Evolutionary conservation across 1,140 invertebrate genomes (phyloP).

Genomic region (Ruditapes philippinarum): DNA sequence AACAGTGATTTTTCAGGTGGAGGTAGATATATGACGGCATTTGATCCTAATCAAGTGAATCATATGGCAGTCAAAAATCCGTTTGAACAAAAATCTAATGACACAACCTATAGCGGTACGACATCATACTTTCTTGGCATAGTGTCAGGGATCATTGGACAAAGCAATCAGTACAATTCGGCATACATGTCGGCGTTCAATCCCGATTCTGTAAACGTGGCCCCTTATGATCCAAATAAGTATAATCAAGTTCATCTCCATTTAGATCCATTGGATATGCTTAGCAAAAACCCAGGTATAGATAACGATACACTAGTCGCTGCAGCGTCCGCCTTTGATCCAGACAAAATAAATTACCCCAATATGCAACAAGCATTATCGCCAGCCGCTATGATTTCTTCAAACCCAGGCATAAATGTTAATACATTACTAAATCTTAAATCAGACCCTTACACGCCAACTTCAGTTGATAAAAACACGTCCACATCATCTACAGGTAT

Average conservation of each 20-base stretch:
- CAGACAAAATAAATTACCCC: constrained; percentile 28
- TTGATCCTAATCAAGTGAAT: constrained; percentile 50
- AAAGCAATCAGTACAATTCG: neutral
- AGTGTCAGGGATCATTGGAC: neutral
- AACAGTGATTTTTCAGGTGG: neutral
- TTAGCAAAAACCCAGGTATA: constrained; percentile 42
- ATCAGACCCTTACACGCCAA: constrained; percentile 5
- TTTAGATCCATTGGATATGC: constrained; percentile 50
- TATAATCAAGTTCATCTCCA: constrained; percentile 34
- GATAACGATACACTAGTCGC: constrained; percentile 41
- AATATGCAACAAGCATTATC: constrained; percentile 20
- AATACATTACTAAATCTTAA: neutral
- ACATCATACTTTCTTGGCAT: neutral
- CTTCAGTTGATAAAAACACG: neutral
- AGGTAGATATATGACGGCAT: neutral
- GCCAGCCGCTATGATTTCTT: constrained; percentile 4
- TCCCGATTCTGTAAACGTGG: constrained; percentile 27
- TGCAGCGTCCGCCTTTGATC: constrained; percentile 21
- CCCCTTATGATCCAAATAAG: constrained; percentile 41
- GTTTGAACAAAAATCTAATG: neutral
- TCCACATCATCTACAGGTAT: neutral
- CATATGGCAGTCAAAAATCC: constrained; percentile 19
- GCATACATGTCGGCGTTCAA: constrained; percentile 35
- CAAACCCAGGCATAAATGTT: constrained; percentile 17
- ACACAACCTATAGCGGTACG: neutral